phyloP scores from a whole-genome alignment of 1,140 invertebrate genomes.

The Himalopsyche phryganea region DNA sequence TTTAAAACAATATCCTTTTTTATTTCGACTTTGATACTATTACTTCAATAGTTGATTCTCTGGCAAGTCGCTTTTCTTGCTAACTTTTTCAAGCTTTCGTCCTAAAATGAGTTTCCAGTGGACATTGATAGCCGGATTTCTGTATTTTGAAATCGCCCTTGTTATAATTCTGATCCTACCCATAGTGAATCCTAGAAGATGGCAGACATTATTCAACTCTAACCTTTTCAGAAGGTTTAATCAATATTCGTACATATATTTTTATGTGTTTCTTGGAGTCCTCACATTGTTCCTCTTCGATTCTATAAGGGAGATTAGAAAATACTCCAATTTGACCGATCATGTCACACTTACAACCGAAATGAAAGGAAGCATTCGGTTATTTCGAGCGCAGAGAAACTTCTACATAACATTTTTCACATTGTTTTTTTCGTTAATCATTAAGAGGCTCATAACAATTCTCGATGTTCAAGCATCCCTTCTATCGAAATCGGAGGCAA shows the following conservation, averaged over 20 bases:
- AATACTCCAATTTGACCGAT: constrained; percentile 40
- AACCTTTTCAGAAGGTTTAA: constrained; percentile 40
- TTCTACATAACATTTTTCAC: constrained; percentile 49
- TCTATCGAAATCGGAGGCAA: constrained; percentile 40
- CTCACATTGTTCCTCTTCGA: constrained; percentile 43
- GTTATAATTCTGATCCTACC: constrained; percentile 44
- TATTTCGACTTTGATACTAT: no score
- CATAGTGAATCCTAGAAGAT: constrained; percentile 45
- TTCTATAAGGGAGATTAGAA: constrained; percentile 47
- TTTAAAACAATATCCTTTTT: no score
- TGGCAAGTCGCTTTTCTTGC: no score
- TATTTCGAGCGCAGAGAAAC: constrained; percentile 49
- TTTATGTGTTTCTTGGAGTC: constrained; percentile 42
- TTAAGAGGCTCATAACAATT: constrained; percentile 43
- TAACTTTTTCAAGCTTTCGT: no score
- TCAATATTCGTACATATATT: constrained; percentile 41
- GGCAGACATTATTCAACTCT: constrained; percentile 44
- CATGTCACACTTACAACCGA: constrained; percentile 38
- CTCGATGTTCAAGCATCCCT: constrained; percentile 47
- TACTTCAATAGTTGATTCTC: no score
- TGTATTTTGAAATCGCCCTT: constrained; percentile 44
- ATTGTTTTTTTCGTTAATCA: constrained; percentile 48
- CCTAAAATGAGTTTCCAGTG: constrained; percentile 47
- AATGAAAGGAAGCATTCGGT: constrained; percentile 44
- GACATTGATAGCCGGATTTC: constrained; percentile 46